A percentile compares a stretch with the other conserved stretches of the same genome.
Evolutionary conservation across 2,113 vertebrate species (phyloP).

Genomic region (Elgaria multicarinata): DNA sequence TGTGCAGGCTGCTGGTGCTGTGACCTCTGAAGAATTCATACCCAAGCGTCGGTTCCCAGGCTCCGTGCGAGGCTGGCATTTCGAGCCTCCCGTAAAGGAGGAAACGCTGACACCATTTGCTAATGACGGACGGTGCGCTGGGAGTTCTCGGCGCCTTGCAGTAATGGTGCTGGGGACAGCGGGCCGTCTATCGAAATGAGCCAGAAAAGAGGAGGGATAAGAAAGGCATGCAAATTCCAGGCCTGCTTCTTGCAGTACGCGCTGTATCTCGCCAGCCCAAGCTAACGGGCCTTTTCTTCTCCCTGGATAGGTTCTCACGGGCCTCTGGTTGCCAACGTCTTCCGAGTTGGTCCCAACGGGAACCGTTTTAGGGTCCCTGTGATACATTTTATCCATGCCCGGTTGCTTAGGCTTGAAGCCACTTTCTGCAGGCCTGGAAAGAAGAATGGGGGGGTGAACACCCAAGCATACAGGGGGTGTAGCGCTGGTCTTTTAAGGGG

Average conservation of each 20-base stretch:
- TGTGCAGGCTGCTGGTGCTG: rapidly evolving
- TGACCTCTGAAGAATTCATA: constrained; percentile 5
- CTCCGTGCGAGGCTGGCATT: neutral
- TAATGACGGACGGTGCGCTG: neutral
- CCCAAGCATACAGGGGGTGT: no score
- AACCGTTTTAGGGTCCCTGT: neutral
- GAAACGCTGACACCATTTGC: constrained; percentile 33
- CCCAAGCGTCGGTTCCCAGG: neutral
- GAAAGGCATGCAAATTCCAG: neutral
- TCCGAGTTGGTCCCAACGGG: neutral
- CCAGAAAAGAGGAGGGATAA: no score
- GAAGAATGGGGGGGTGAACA: neutral
- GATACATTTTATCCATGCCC: neutral
- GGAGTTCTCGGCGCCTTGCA: neutral
- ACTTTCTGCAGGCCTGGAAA: neutral
- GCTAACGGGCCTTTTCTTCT: no score
- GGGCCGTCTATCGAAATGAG: no score
- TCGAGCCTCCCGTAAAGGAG: constrained; percentile 18
- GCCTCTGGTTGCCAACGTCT: no score
- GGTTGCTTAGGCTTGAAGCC: neutral
- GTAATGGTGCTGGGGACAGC: neutral
- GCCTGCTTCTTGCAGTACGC: neutral
- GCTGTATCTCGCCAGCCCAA: neutral
- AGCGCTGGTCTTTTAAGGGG: neutral
- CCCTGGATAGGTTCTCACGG: neutral